Evolutionary conservation across 2,113 vertebrate species (phyloP).

Genomic region (Carassius carassius): DNA sequence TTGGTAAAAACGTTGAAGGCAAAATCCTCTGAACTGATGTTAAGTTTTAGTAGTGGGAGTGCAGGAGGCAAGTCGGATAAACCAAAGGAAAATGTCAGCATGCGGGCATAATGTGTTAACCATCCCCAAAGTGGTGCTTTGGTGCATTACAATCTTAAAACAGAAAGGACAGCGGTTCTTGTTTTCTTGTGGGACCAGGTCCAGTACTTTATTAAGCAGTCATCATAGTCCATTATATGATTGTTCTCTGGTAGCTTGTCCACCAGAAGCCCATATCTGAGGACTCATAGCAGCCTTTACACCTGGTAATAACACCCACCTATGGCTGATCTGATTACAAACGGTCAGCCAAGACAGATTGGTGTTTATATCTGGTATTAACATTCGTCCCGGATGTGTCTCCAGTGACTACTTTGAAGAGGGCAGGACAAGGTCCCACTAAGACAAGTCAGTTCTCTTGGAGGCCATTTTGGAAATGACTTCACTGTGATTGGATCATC

Average conservation of each 20-base stretch:
- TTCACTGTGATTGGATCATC: neutral
- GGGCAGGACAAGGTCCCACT: neutral
- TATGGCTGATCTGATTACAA: neutral
- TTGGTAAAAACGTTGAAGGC: neutral
- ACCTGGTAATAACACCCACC: neutral
- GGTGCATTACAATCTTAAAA: conserved; percentile 35
- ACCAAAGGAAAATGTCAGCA: conserved; percentile 29
- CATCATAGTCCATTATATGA: conserved; percentile 41
- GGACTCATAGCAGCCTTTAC: neutral
- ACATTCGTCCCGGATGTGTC: neutral
- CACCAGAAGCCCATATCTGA: conserved; percentile 3
- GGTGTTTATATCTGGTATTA: neutral
- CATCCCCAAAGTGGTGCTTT: conserved; percentile 42
- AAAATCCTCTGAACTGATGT: neutral
- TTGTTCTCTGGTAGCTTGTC: conserved; percentile 35
- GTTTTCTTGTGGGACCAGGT: conserved; percentile 18
- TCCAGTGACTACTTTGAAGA: neutral
- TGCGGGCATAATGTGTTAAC: conserved; percentile 28
- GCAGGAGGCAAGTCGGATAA: conserved; percentile 25
- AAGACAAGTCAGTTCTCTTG: neutral
- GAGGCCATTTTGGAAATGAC: neutral
- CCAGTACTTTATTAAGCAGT: conserved; percentile 48
- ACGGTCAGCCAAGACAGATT: neutral
- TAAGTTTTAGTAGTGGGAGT: neutral
- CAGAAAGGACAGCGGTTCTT: conserved; percentile 39